A percentile compares a stretch with the other conserved stretches of the same genome.
Conservation (phyloP, 2,888 invertebrate species). For the Ophonus ardosiacus region DNA sequence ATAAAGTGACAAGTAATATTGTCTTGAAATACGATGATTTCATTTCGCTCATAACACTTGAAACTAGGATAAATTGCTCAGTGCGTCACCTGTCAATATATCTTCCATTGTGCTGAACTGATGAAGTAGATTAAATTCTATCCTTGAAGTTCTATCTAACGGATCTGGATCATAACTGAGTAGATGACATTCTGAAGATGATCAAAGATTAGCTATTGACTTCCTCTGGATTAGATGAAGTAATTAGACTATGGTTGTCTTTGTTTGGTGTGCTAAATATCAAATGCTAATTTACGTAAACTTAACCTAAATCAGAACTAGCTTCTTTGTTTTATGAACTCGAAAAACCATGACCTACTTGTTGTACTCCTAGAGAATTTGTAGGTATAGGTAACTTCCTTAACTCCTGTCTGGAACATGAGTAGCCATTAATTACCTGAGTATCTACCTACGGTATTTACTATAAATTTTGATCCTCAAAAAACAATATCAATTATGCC, state of each 20-base stretch:
- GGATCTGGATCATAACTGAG: neutral
- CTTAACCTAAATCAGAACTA: neutral
- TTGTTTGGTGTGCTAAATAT: neutral
- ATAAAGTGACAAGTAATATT: neutral
- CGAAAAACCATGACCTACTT: neutral
- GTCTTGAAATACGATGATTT: constrained; percentile 33
- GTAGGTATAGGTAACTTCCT: too few relatives aligned
- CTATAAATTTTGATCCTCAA: too few relatives aligned
- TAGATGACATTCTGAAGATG: neutral
- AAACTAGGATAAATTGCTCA: neutral
- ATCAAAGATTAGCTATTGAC: neutral
- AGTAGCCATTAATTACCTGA: too few relatives aligned
- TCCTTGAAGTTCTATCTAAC: too few relatives aligned
- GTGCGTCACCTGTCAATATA: constrained; percentile 4
- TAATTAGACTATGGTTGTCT: neutral
- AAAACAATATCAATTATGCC: too few relatives aligned
- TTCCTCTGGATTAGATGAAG: neutral
- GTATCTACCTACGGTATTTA: too few relatives aligned
- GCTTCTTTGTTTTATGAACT: neutral
- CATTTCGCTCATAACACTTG: constrained; percentile 29
- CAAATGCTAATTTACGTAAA: neutral
- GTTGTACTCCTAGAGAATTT: neutral
- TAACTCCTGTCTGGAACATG: too few relatives aligned
- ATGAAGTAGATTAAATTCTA: too few relatives aligned
- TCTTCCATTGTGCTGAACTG: constrained; percentile 10